These are phyloP conservation scores for Melanotaenia nigrans DNA, from an alignment of 2,797 vertebrate species.

Conservation along the genomic window DNA sequence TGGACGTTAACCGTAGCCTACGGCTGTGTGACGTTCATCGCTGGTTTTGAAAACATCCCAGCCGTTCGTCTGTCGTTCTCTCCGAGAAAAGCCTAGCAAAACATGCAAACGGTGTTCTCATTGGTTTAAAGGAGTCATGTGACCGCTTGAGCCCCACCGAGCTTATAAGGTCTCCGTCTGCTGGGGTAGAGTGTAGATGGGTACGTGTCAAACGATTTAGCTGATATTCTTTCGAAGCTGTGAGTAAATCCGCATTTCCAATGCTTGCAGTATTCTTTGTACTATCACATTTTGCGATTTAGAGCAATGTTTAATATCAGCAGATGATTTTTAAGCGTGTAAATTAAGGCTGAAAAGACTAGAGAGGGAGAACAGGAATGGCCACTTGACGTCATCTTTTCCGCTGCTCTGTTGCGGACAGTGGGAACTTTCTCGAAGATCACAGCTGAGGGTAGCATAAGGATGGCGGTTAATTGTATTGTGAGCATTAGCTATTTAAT, in stretches of 20 bases:
- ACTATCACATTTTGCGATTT: neutral
- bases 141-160: constrained; percentile 61
- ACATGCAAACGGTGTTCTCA: constrained; percentile 69
- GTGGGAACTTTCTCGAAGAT: constrained; percentile 83
- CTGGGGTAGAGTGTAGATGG: constrained; percentile 64
- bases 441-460: constrained; percentile 31
- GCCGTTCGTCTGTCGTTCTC: constrained; percentile 78
- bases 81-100: constrained; percentile 84
- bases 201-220: constrained; percentile 70
- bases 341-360: constrained; percentile 43
- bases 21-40: constrained; percentile 81
- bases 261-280: constrained; percentile 3
- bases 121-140: constrained; percentile 75
- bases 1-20: constrained; percentile 77
- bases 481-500: neutral
- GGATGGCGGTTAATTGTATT: neutral
- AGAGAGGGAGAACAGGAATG: constrained; percentile 58
- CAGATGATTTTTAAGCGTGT: constrained; percentile 7
- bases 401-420: constrained; percentile 80
- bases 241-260: constrained; percentile 34
- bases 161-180: constrained; percentile 74
- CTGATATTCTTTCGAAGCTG: constrained; percentile 17
- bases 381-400: constrained; percentile 86
- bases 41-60: constrained; percentile 87
- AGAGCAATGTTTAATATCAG: neutral